Evolutionary conservation across 2,888 invertebrate species (phyloP).

Genomic region (Orthonychiurus folsomi): DNA sequence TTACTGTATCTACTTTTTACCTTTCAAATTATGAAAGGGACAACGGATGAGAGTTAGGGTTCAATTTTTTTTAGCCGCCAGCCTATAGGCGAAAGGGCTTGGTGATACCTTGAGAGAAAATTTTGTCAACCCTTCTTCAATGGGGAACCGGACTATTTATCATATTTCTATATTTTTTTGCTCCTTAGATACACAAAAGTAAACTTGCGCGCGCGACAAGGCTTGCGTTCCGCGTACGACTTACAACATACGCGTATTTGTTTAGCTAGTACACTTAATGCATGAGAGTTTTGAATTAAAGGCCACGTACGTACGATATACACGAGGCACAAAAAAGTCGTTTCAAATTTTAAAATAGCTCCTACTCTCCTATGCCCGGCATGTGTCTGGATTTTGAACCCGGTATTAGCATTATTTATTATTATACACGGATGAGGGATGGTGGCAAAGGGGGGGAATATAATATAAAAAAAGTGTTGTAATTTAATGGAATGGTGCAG

Average conservation of each 20-base stretch:
- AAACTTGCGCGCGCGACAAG: too few relatives aligned
- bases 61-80: neutral
- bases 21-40: neutral
- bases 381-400: constrained; percentile 18
- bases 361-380: too few relatives aligned
- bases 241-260: constrained; percentile 11
- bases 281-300: constrained; percentile 6
- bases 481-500: too few relatives aligned
- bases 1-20: neutral
- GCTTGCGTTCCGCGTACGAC: too few relatives aligned
- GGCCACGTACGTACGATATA: neutral
- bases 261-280: constrained; percentile 5
- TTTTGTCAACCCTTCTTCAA: constrained; percentile 17
- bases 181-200: too few relatives aligned
- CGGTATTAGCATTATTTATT: constrained; percentile 6
- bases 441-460: too few relatives aligned
- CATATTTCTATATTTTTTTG: constrained; percentile 40
- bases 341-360: constrained; percentile 39
- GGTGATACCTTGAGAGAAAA: constrained; percentile 2
- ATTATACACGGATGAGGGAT: neutral
- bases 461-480: too few relatives aligned
- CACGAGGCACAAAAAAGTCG: constrained; percentile 27
- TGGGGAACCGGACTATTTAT: constrained; percentile 34
- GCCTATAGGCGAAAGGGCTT: neutral
- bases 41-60: neutral